Evolutionary conservation across 1,140 invertebrate genomes (phyloP).

Genomic region (Ips nitidus): DNA sequence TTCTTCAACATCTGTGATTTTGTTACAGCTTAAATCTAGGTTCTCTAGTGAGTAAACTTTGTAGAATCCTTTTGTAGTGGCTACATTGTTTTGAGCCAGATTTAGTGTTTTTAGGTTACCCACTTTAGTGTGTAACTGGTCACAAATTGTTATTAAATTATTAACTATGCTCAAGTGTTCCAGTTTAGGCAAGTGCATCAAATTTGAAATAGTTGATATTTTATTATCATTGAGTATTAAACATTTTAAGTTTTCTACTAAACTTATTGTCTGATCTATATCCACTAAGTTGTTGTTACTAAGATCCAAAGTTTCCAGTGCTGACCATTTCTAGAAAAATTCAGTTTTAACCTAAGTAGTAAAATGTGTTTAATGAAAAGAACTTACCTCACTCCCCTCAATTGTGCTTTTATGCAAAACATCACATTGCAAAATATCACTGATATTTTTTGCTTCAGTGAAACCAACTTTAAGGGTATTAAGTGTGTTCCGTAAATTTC

Average conservation of each 20-base stretch:
- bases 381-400: slow-evolving; percentile 56
- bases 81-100: slow-evolving; percentile 83
- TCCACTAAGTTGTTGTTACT: slow-evolving; percentile 75
- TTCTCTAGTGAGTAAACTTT: slow-evolving; percentile 83
- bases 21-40: slow-evolving; percentile 85
- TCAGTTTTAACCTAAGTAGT: neutral
- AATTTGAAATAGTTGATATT: slow-evolving; percentile 72
- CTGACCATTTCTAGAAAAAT: slow-evolving; percentile 63
- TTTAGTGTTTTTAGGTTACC: slow-evolving; percentile 88
- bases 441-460: slow-evolving; percentile 62
- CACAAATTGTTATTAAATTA: slow-evolving; percentile 70
- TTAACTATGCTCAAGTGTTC: slow-evolving; percentile 75
- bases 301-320: slow-evolving; percentile 70
- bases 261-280: slow-evolving; percentile 78
- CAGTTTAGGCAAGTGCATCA: slow-evolving; percentile 76
- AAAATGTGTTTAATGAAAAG: slow-evolving; percentile 16
- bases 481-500: slow-evolving; percentile 69
- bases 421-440: slow-evolving; percentile 77
- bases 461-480: slow-evolving; percentile 62
- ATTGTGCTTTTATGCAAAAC: slow-evolving; percentile 64
- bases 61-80: slow-evolving; percentile 72
- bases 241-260: slow-evolving; percentile 74
- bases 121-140: slow-evolving; percentile 80
- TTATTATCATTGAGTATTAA: slow-evolving; percentile 77
- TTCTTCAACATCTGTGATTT: slow-evolving; percentile 77